Conservation (phyloP, 2,113 vertebrate genomes). For the Gobiocypris rarus region DNA sequence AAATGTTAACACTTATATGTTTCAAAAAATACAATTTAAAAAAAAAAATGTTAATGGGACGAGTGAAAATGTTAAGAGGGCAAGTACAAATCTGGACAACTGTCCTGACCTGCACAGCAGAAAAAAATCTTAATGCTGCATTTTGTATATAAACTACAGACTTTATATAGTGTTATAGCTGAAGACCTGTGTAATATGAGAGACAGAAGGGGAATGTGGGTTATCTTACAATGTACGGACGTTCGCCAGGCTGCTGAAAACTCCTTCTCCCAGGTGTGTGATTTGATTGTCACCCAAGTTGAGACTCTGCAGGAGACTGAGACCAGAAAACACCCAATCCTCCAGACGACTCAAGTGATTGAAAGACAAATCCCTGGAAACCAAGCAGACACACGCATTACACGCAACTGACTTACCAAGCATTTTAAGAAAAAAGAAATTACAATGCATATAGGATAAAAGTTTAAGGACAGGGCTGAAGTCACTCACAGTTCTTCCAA, state of each 20-base stretch:
- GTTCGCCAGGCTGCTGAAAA: slow-evolving; percentile 86
- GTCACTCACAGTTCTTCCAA: slow-evolving; percentile 92
- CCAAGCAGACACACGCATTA: background rate
- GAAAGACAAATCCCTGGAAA: slow-evolving; percentile 87
- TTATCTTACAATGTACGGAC: slow-evolving; percentile 88
- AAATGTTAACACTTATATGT: background rate
- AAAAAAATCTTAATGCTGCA: background rate
- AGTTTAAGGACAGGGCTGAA: background rate
- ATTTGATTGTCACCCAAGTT: slow-evolving; percentile 92
- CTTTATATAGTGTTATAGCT: background rate
- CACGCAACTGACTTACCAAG: background rate
- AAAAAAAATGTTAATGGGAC: no score
- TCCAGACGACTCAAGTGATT: slow-evolving; percentile 94
- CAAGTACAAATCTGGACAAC: background rate
- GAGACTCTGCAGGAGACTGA: slow-evolving; percentile 86
- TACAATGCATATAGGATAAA: background rate
- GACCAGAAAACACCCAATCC: slow-evolving; percentile 87
- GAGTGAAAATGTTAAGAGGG: background rate
- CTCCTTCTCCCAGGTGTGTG: slow-evolving; percentile 91
- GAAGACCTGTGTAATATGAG: background rate
- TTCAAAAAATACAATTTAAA: background rate
- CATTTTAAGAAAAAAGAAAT: background rate
- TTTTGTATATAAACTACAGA: background rate
- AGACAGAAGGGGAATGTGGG: background rate
- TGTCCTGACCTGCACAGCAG: background rate